phyloP scores from a whole-genome alignment of 2,113 vertebrate species.

The Eidolon helvum region DNA sequence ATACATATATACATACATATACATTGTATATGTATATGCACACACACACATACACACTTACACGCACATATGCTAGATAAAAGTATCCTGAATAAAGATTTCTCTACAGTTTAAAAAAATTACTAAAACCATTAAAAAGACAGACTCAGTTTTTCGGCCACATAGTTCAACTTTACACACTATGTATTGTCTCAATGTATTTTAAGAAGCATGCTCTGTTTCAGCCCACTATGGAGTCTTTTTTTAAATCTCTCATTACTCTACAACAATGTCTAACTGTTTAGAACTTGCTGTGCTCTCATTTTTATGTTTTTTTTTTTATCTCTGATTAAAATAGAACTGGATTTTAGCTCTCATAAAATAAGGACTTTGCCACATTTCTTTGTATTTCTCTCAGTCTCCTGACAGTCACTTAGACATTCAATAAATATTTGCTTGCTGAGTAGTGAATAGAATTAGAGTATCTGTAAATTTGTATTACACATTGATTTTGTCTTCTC shows the following conservation, averaged over 20 bases:
- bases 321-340: background rate
- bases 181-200: background rate
- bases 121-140: background rate
- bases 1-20: too few species aligned
- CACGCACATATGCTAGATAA: background rate
- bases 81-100: background rate
- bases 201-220: background rate
- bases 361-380: background rate
- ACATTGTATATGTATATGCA: too few species aligned
- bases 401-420: background rate
- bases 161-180: background rate
- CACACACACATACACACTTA: too few species aligned
- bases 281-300: background rate
- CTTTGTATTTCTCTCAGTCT: background rate
- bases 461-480: background rate
- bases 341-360: background rate
- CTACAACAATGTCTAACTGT: background rate
- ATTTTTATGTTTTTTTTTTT: background rate
- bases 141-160: background rate
- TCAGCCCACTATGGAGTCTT: rapidly evolving
- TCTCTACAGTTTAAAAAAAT: background rate
- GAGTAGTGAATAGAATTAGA: background rate
- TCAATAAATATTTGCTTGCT: background rate
- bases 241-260: background rate
- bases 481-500: background rate